phyloP scores from a whole-genome alignment of 2,888 invertebrate genomes.

The Drosophila pegasa region DNA sequence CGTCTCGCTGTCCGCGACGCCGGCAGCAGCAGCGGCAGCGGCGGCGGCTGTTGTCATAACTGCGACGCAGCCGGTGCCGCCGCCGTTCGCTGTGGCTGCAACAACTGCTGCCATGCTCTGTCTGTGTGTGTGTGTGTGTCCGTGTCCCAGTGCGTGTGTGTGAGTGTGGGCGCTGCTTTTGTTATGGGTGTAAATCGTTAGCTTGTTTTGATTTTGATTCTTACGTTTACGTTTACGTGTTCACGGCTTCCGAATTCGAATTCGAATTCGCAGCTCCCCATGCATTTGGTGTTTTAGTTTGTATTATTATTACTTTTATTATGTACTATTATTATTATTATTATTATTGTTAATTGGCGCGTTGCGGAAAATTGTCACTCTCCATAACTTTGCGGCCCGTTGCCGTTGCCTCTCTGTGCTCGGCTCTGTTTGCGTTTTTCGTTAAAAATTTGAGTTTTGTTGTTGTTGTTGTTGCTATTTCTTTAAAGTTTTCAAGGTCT shows the following conservation, averaged over 20 bases:
- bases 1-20: conserved; percentile 29
- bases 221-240: conserved; percentile 26
- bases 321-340: conserved; percentile 11
- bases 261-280: conserved; percentile 37
- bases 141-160: background rate
- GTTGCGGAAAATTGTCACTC: conserved; percentile 70
- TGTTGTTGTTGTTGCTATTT: conserved; percentile 62
- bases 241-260: conserved; percentile 41
- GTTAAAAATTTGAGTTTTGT: conserved; percentile 50
- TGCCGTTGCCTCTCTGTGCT: conserved; percentile 26
- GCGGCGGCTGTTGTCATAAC: conserved; percentile 49
- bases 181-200: conserved; percentile 33
- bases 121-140: background rate
- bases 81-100: conserved; percentile 39
- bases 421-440: conserved; percentile 57
- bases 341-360: conserved; percentile 58
- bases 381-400: conserved; percentile 68
- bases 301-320: conserved; percentile 1
- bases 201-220: conserved; percentile 59
- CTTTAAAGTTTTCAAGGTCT: conserved; percentile 79
- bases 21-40: conserved; percentile 24
- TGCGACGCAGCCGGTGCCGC: conserved; percentile 48
- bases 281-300: conserved; percentile 34
- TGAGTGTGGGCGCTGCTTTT: conserved; percentile 26
- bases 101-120: conserved; percentile 61